A percentile compares a stretch with the other conserved stretches of the same genome.
These are phyloP conservation scores for Parotocinclus haroldoi DNA, from an alignment of 2,797 vertebrate species.

Conservation along the genomic window DNA sequence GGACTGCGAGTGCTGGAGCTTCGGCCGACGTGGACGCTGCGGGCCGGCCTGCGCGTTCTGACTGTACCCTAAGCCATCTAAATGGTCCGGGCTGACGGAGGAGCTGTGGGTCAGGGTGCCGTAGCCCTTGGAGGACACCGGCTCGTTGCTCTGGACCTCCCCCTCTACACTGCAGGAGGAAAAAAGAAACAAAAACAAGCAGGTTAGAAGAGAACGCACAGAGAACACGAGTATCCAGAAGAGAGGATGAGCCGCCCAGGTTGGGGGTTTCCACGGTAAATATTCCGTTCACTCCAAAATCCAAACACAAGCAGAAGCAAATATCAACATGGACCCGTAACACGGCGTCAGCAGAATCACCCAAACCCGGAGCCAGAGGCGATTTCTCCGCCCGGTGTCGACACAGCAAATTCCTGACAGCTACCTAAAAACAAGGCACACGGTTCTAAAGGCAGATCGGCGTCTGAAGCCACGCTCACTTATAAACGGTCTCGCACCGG, in stretches of 20 bases:
- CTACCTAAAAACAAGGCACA: not conserved
- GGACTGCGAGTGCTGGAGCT: slow-evolving; percentile 93
- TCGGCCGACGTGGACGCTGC: slow-evolving; percentile 83
- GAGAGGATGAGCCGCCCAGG: too few relatives aligned
- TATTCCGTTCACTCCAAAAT: too few relatives aligned
- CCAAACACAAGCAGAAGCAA: too few relatives aligned
- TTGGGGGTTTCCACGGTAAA: too few relatives aligned
- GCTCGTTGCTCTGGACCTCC: slow-evolving; percentile 84
- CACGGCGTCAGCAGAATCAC: too few relatives aligned
- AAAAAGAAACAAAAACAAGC: not conserved
- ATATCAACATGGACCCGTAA: too few relatives aligned
- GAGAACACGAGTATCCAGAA: not conserved
- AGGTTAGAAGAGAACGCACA: not conserved
- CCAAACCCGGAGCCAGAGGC: too few relatives aligned
- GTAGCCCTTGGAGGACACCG: slow-evolving; percentile 79
- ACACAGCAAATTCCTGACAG: not conserved
- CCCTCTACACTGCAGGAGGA: slow-evolving; percentile 86
- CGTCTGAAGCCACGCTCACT: slow-evolving; percentile 63
- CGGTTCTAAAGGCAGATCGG: too few relatives aligned
- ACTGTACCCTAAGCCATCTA: slow-evolving; percentile 79
- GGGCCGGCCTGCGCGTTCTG: slow-evolving; percentile 80
- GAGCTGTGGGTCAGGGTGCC: slow-evolving; percentile 83
- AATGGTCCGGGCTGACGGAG: slow-evolving; percentile 86
- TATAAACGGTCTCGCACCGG: slow-evolving; percentile 57
- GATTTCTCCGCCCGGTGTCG: not conserved